phyloP scores from a whole-genome alignment of 2,113 vertebrate genomes.

The Alligator sinensis region DNA sequence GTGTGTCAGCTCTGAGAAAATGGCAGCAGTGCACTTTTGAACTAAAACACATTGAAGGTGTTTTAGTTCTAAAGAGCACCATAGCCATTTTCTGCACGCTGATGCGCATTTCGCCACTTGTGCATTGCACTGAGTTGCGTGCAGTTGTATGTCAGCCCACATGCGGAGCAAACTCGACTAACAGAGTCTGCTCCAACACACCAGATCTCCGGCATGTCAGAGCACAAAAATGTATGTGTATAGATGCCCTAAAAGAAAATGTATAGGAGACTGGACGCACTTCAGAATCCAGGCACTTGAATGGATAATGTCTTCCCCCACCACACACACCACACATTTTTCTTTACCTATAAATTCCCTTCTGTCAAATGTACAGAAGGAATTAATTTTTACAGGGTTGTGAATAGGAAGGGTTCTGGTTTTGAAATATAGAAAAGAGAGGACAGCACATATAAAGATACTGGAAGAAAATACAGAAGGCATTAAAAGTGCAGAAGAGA shows the following conservation, averaged over 20 bases:
- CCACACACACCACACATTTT: not conserved
- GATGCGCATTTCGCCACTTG: too few relatives aligned
- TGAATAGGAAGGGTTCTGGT: slow-evolving; percentile 12
- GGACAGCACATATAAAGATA: slow-evolving; percentile 45
- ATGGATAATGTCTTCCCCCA: not conserved
- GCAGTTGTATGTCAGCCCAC: too few relatives aligned
- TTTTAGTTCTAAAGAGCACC: too few relatives aligned
- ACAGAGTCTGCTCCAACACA: too few relatives aligned
- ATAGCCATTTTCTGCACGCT: too few relatives aligned
- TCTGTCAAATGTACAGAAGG: not conserved
- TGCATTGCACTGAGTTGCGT: too few relatives aligned
- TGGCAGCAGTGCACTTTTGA: too few relatives aligned
- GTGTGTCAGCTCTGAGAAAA: too few relatives aligned
- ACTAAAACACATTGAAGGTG: too few relatives aligned
- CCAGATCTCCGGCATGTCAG: too few relatives aligned
- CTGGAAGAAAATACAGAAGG: slow-evolving; percentile 59
- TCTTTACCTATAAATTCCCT: not conserved
- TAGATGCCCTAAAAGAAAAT: not conserved
- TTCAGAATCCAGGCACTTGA: not conserved
- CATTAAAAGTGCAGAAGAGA: slow-evolving; percentile 46
- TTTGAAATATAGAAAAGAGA: slow-evolving; percentile 25
- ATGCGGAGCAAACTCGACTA: too few relatives aligned
- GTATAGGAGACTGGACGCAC: not conserved
- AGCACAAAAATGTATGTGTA: not conserved
- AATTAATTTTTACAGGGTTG: not conserved